These are phyloP conservation scores for Drosophila bunnanda DNA, from an alignment of 2,888 invertebrate genomes.

Conservation along the genomic window DNA sequence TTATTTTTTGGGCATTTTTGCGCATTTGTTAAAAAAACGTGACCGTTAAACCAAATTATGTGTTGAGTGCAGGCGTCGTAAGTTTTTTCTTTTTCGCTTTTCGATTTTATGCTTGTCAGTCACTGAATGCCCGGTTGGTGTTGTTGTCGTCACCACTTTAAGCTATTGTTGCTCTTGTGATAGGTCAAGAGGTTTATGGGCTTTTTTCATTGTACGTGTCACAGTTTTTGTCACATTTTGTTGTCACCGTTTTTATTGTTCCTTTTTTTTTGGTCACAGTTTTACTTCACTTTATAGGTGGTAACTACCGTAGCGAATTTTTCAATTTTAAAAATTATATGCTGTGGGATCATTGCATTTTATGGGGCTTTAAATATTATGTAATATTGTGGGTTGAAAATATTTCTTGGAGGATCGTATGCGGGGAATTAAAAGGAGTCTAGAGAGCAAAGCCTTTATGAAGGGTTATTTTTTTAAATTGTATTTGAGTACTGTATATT, in stretches of 20 bases:
- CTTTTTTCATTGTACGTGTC: slow-evolving; percentile 44
- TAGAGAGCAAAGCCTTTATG: not conserved
- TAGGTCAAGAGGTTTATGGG: slow-evolving; percentile 64
- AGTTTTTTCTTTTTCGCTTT: slow-evolving; percentile 7
- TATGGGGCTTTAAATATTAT: slow-evolving; percentile 9
- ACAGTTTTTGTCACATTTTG: slow-evolving; percentile 12
- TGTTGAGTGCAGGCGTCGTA: slow-evolving; percentile 41
- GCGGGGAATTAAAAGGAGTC: not conserved
- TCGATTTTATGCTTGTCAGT: slow-evolving; percentile 31
- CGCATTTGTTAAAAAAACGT: slow-evolving; percentile 61
- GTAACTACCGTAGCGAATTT: slow-evolving; percentile 18
- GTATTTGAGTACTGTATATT: not conserved
- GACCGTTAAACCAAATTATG: slow-evolving; percentile 68
- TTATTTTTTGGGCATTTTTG: slow-evolving; percentile 24
- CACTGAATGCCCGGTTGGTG: not conserved
- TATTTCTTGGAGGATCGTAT: not conserved
- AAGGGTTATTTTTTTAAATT: not conserved
- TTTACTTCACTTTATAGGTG: slow-evolving; percentile 27
- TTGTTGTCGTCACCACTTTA: slow-evolving; percentile 19
- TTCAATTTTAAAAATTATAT: slow-evolving; percentile 14
- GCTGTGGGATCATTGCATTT: slow-evolving; percentile 7
- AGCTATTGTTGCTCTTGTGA: slow-evolving; percentile 44
- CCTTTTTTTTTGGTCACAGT: slow-evolving; percentile 11
- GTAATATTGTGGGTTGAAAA: not conserved
- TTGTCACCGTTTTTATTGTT: not conserved